Base-by-base conservation (phyloP, 2,113 vertebrate species). In the Spilogale gracilis region DNA sequence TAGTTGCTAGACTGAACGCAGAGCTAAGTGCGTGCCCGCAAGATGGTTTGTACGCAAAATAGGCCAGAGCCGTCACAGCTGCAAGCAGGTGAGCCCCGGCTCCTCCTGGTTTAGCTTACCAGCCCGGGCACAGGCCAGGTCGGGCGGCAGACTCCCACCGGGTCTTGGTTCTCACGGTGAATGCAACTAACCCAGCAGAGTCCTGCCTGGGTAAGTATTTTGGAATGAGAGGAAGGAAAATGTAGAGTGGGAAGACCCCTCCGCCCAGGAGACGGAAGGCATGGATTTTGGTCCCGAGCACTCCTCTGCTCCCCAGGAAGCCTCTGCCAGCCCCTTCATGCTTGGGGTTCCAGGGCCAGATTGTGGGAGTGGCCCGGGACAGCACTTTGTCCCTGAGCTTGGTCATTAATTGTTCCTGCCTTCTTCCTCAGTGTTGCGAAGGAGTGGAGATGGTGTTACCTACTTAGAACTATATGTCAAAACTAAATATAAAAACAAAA, bases 1-100 rank as follows among this genome's bases (percentile, higher is more conserved):
- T 74, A 3, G 58, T 54, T 61, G 89, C 27, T 14, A 45, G 11
- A 13, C 4, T 63, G 54, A 45, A 30, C 10, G 61, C 17, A 23
- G 25, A 84, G 78, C 71, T 43, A 58, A n/a, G 74, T 48, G 25
- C 63, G 73, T 79, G n/a, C 27, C 48, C 20, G 8, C 50, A 56
- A 65, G 12, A 43, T 48, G 23, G 8, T 48, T 3, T 6, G 25
- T 56, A 3, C 20, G 14, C 43, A 60, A 45, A 21, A 25, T 1
- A 48, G 43, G 20, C 18, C 3, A 21, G 48, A 43, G 52, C 63
- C 4, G 6, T 48, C 2, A 1, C 4, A 4, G 25, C 58, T 20
- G 8, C 0, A 1, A 32, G n/a, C 27, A 20, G 2, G 23, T 10
- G 21, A 45, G 17, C 58, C 63, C 0, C 5, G 32, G 21, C 13